phyloP scores from a whole-genome alignment of 1,140 invertebrate species.

The Rhizoglyphus robini region DNA sequence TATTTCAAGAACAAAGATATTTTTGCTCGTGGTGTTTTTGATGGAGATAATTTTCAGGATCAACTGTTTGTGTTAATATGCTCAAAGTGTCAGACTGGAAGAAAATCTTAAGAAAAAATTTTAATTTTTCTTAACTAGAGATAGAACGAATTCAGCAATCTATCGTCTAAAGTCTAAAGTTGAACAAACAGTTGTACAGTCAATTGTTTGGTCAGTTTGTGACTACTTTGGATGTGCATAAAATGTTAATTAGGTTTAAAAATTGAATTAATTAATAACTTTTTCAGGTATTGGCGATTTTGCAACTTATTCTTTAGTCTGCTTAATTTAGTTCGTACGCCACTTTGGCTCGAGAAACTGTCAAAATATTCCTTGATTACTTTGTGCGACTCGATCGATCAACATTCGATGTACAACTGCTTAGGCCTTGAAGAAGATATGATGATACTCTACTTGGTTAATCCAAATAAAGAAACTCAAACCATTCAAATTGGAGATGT shows the following conservation, averaged over 20 bases:
- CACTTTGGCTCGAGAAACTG: conserved; percentile 44
- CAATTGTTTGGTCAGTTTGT: conserved; percentile 48
- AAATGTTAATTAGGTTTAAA: conserved; percentile 44
- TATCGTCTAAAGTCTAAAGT: conserved; percentile 31
- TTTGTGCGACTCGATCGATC: conserved; percentile 63
- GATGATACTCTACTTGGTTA: background rate
- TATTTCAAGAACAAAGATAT: conserved; percentile 38
- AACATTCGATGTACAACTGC: conserved; percentile 55
- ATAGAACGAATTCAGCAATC: background rate
- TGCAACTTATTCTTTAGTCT: conserved; percentile 56
- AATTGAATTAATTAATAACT: background rate
- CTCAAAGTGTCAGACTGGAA: conserved; percentile 43
- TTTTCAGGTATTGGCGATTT: conserved; percentile 58
- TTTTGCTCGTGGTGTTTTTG: background rate
- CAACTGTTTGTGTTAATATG: conserved; percentile 41
- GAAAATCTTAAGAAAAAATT: conserved; percentile 50
- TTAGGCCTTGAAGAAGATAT: conserved; percentile 35
- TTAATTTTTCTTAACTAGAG: no score
- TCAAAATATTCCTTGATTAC: conserved; percentile 49
- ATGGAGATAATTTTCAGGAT: conserved; percentile 44
- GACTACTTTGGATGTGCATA: conserved; percentile 41
- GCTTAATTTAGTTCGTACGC: conserved; percentile 52
- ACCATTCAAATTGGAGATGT: background rate
- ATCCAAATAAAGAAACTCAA: background rate
- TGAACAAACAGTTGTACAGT: conserved; percentile 44